A percentile compares a stretch with the other conserved stretches of the same genome.
Evolutionary conservation across 2,113 vertebrate species (phyloP).

Genomic region (Cygnus atratus): DNA sequence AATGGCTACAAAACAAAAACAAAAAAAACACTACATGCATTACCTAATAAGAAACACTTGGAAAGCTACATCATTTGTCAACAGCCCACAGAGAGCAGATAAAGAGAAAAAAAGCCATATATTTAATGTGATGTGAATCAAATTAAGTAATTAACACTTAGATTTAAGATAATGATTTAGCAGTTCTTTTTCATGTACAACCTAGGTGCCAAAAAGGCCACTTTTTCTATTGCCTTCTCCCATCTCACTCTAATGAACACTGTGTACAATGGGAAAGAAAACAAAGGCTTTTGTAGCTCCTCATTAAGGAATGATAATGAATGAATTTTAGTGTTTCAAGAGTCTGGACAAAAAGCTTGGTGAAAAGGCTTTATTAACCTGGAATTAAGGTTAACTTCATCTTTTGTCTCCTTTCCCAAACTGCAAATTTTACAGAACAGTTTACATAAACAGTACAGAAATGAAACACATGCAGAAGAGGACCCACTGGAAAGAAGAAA

Average conservation of each 20-base stretch:
- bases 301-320: not conserved
- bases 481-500: not conserved
- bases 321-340: not conserved
- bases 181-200: not conserved
- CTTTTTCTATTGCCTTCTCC: not conserved
- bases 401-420: not conserved
- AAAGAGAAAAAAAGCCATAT: not conserved
- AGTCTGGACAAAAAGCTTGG: not conserved
- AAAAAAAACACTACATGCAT: not conserved
- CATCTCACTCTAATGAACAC: not conserved
- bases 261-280: not conserved
- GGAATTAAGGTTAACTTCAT: not conserved
- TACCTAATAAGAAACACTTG: not conserved
- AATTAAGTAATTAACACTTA: slow-evolving; percentile 24
- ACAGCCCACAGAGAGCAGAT: not conserved
- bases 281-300: not conserved
- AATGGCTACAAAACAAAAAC: not conserved
- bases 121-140: not conserved
- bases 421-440: not conserved
- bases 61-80: not conserved
- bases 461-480: not conserved
- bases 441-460: not conserved
- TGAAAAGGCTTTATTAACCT: not conserved
- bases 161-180: not conserved
- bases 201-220: not conserved